Evolutionary conservation across 2,113 vertebrate species (phyloP), one percentile per base, ranked within the genome.

Genomic region (Barnardius zonarius): DNA sequence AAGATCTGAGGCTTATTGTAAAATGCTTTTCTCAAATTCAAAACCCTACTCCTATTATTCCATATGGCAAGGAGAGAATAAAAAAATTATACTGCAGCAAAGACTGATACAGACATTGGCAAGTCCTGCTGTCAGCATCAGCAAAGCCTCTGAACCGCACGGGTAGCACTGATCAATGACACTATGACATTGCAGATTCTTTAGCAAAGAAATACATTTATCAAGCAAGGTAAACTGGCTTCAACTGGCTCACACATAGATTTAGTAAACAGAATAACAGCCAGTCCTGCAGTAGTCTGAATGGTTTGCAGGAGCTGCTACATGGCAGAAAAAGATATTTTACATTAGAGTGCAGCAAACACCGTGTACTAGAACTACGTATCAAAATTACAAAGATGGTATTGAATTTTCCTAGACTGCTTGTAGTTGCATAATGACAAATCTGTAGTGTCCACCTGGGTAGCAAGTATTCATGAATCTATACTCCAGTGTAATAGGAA

Each of bases 201-300:
- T 93, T 31, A 89, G 44, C 5, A 17, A 88, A 96, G 39, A 81
- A 75, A 83, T 11, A 31, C 15, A 96, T 99, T 99, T 86, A 99
- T 99, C 98, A 99, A 96, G 39, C 96, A 96, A 55, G 99, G 98
- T n/a, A 99, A 90, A 31, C 97, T 20, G 54, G 30, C 85, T 78
- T 99, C 98, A 96, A 77, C 93, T 62, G 98, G 96, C 31, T 98
- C 98, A 96, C 99, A 97, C 97, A 99, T 98, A 35, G 97, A 98
- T 92, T 98, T 98, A 94, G 97, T 97, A 78, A 99, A 97, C 52
- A 99, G 96, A 92, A 99, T 97, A 49, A 99, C 93, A 3, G 99
- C 99, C 98, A 99, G 98, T 57, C 99, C 99, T 5, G 99, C 98
- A 17, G 99, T 99, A 48, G 98, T 99, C 95, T 98, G 99, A 73